Evolutionary conservation across 2,888 invertebrate species (phyloP), one percentile per base, ranked within the genome.

Genomic region (Hirtodrosophila histrioides): DNA sequence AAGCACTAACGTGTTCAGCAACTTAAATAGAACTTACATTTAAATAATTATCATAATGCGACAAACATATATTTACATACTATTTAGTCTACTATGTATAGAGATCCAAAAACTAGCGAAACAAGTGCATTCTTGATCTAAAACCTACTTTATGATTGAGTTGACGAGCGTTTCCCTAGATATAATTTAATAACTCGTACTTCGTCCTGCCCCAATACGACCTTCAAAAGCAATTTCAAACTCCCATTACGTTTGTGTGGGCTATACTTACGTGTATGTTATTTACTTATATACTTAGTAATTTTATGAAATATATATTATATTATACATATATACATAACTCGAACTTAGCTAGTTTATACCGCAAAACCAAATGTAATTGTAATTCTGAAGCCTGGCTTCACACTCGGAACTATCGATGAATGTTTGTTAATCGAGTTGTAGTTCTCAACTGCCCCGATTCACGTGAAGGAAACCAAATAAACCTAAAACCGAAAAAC

Each of bases 301-400:
- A 6, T 27, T 27, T 27, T 5, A 6, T 5, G 27, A 27, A 5
- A 27, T 27, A 5, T 27, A 5, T 27, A 27, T 6, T 31, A 31
- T 31, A 9, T 31, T 8, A 31, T 39, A 36, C 12, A 31, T 29
- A 51, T 24, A 27, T 48, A 49, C 6, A 40, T 49, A 43, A 51
- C 29, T 48, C 45, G 50, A 6, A 27, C 27, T 27, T 60, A 67
- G 62, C 35, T 55, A 76, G 58, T 29, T 44, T 46, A 60, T 64
- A 56, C 46, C 44, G 51, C n/a, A 57, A 61, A 4, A 27, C 1
- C 6, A 27, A 27, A 2, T 27, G 6, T 64, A 58, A 39, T 41
- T 60, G 48, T 49, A 44, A 61, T 41, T 60, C 10, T 49, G 76
- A 79, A 82, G 86, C 78, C 57, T 65, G 83, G 80, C 83, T 79